A percentile compares a stretch with the other conserved stretches of the same genome.
Evolutionary conservation across 2,888 invertebrate species (phyloP).

Genomic region (Noctua pronuba): DNA sequence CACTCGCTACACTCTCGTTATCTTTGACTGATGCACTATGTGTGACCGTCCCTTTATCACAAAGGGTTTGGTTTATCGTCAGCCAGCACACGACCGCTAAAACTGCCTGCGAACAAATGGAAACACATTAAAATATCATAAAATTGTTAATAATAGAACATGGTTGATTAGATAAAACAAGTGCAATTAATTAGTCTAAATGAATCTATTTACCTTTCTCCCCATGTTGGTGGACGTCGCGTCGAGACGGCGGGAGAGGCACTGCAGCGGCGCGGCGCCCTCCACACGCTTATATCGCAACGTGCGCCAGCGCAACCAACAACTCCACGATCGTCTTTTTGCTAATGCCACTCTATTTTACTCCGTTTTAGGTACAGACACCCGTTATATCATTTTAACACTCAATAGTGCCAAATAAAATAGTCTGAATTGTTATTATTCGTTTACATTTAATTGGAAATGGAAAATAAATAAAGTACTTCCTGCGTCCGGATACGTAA

Average conservation of each 20-base stretch:
- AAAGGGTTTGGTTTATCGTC: constrained; percentile 71
- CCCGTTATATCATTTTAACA: constrained; percentile 76
- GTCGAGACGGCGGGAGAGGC: constrained; percentile 81
- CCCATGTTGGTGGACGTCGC: constrained; percentile 81
- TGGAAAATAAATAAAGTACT: constrained; percentile 72
- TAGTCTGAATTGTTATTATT: constrained; percentile 62
- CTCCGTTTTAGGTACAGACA: constrained; percentile 55
- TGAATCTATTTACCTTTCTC: constrained; percentile 81
- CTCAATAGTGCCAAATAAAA: constrained; percentile 57
- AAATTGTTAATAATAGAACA: background rate
- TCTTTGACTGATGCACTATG: constrained; percentile 72
- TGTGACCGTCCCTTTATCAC: constrained; percentile 70
- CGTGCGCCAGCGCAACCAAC: constrained; percentile 70
- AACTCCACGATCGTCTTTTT: constrained; percentile 66
- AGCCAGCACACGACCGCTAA: constrained; percentile 79
- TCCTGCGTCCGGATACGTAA: constrained; percentile 69
- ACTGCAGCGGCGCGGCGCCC: constrained; percentile 81
- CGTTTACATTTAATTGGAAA: constrained; percentile 67
- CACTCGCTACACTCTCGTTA: constrained; percentile 81
- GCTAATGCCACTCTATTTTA: constrained; percentile 67
- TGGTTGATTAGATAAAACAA: constrained; percentile 6
- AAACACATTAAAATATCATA: constrained; percentile 46
- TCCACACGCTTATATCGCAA: constrained; percentile 80
- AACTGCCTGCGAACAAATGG: constrained; percentile 79
- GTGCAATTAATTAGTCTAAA: constrained; percentile 41